These are phyloP conservation scores for Paramormyrops kingsleyae DNA, from an alignment of 2,113 vertebrate genomes.

Conservation along the genomic window DNA sequence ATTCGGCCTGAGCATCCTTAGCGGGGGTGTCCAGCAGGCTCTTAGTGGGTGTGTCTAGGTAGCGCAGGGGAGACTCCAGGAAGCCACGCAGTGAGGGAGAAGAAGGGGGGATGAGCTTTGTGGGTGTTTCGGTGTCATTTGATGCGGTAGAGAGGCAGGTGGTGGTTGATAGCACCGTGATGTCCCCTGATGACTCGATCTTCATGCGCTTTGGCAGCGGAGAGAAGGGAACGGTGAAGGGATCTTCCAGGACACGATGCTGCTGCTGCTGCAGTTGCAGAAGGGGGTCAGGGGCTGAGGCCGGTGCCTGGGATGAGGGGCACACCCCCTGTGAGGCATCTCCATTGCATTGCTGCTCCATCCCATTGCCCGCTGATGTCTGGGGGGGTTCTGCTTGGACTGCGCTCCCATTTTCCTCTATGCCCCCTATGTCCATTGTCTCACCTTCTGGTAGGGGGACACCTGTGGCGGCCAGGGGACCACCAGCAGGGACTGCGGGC, in stretches of 20 bases:
- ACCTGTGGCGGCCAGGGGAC: conserved; percentile 27
- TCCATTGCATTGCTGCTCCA: conserved; percentile 27
- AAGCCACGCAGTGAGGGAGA: conserved; percentile 87
- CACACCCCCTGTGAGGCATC: conserved; percentile 13
- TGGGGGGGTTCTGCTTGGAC: conserved; percentile 35
- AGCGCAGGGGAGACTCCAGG: conserved; percentile 87
- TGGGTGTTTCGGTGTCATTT: conserved; percentile 69
- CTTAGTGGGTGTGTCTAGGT: conserved; percentile 89
- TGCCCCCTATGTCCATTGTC: conserved; percentile 38
- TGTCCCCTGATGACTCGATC: conserved; percentile 81
- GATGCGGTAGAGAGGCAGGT: conserved; percentile 66
- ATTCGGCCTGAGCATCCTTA: conserved; percentile 80
- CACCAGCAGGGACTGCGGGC: background rate
- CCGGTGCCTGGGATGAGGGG: conserved; percentile 10
- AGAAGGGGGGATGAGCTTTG: conserved; percentile 74
- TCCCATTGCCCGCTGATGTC: conserved; percentile 26
- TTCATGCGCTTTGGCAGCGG: conserved; percentile 82
- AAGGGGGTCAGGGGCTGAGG: conserved; percentile 30
- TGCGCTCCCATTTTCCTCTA: conserved; percentile 28
- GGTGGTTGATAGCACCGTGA: conserved; percentile 91
- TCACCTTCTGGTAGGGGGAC: conserved; percentile 31
- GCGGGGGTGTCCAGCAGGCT: conserved; percentile 84
- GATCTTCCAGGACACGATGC: conserved; percentile 42
- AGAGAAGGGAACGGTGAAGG: conserved; percentile 53
- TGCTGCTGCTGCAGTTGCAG: conserved; percentile 43